Base-by-base conservation (phyloP, 2,113 vertebrate genomes). In the Herpailurus yagouaroundi region DNA sequence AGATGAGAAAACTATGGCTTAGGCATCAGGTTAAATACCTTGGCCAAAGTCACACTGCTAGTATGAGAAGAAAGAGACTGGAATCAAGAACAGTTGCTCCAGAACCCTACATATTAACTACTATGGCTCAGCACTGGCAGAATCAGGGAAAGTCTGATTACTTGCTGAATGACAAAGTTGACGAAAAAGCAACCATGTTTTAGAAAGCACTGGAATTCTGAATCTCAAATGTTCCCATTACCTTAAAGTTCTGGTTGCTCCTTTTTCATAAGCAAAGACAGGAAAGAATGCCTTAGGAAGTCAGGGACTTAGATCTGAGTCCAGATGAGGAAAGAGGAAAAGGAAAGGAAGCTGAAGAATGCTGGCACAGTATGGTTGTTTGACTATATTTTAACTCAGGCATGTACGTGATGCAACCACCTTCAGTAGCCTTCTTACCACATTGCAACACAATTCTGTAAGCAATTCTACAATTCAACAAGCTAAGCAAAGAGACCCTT, bases 231-330 rank as follows among this genome's bases (percentile, higher is more conserved):
- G 36, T 86, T 93, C 64, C 19, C 52, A 73, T 50, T 82, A 50
- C 13, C 29, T 82, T 80, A 25, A 48, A 71, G 81, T 95, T 89
- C 38, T 23, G 41, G 57, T 64, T 82, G 8, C 0, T 82, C 50
- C 25, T 91, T 94, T 21, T 91, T 94, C 71, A 89, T 64, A 73
- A 94, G 23, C 31, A 91, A 88, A 27, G 76, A 57, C 16, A 93
- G 23, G 64, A 82, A 57, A 89, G 60, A 79, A 80, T 36, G 15
- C 0, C 90, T 68, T 52, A 12, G 13, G 23, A 93, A 95, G 21
- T 77, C 18, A 31, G 33, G 27, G 7, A 82, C 21, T 85, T 81
- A 50, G 15, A 66, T 60, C 16, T 77, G 69, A 94, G 41, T 93
- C 38, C 66, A 73, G 29, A 29, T 91, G n/a, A 83, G n/a, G 41